These are phyloP conservation scores for Tipula lateralis DNA, from an alignment of 2,888 invertebrate species.

Conservation along the genomic window DNA sequence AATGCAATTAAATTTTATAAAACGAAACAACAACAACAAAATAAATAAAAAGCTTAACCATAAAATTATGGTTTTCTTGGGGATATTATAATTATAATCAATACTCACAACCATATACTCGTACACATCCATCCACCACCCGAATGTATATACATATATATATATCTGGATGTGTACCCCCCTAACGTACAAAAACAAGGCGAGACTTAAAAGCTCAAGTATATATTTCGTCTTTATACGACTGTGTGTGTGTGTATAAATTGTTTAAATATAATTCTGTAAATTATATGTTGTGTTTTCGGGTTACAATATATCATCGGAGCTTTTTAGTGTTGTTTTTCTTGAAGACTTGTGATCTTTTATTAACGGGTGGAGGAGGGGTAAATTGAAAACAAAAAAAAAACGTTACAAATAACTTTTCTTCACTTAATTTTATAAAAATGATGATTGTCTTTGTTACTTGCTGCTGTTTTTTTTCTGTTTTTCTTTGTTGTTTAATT, in stretches of 20 bases:
- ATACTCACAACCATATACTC: neutral
- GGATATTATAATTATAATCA: conserved; percentile 11
- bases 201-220: neutral
- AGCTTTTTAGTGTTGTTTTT: neutral
- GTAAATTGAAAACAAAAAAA: neutral
- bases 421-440: conserved; percentile 1
- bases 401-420: neutral
- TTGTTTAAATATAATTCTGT: neutral
- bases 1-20: conserved; percentile 24
- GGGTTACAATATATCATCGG: neutral
- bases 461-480: neutral
- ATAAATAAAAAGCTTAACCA: neutral
- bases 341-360: conserved; percentile 4
- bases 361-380: neutral
- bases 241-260: neutral
- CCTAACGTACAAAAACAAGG: no score
- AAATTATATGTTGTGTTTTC: neutral
- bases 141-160: neutral
- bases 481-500: neutral
- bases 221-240: neutral
- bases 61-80: conserved; percentile 19
- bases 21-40: neutral
- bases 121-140: neutral
- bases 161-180: neutral
- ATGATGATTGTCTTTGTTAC: neutral